Conservation (phyloP, 2,113 vertebrate genomes). For the Neogale vison region DNA sequence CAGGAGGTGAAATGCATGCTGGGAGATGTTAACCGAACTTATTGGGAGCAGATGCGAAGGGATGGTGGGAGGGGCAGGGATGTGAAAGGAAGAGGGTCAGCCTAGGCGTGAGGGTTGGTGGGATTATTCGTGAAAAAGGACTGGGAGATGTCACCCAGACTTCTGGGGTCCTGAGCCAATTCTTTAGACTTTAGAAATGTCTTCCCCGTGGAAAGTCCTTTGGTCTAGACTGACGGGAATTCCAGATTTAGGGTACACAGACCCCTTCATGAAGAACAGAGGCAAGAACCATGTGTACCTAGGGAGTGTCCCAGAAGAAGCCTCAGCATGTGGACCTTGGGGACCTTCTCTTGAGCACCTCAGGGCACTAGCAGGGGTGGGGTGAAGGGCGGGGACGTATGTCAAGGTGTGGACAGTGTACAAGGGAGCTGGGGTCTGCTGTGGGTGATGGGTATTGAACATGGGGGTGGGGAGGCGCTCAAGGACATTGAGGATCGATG, state of each 20-base stretch:
- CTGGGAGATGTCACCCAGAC: background rate
- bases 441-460: background rate
- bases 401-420: no score
- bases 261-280: background rate
- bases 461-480: background rate
- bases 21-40: slow-evolving; percentile 46
- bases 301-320: background rate
- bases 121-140: background rate
- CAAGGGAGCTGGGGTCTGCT: background rate
- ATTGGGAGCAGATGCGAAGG: slow-evolving; percentile 68
- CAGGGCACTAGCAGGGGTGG: background rate
- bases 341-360: background rate
- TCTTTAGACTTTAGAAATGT: background rate
- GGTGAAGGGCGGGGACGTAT: background rate
- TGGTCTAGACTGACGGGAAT: background rate
- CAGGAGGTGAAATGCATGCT: slow-evolving; percentile 42
- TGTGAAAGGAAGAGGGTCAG: background rate
- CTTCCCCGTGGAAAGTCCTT: background rate
- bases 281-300: background rate
- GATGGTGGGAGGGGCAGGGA: background rate
- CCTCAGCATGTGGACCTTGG: background rate
- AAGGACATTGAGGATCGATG: background rate
- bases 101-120: background rate
- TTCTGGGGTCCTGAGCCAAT: background rate
- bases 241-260: background rate